Evolutionary conservation across 1,140 invertebrate genomes (phyloP).

Genomic region (Drosophila novamexicana): DNA sequence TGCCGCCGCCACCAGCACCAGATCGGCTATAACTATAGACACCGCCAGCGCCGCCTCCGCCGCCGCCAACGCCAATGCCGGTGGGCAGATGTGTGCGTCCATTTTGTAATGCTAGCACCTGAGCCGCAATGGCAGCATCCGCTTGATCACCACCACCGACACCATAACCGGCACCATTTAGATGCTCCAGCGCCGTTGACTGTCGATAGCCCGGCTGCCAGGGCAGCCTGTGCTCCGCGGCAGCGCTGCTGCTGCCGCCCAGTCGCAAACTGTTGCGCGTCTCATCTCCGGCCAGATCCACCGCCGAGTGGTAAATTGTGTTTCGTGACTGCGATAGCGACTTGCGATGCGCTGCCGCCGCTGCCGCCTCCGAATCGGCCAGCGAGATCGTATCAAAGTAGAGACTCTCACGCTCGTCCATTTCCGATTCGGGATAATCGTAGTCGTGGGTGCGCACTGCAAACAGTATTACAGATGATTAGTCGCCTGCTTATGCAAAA

Average conservation of each 20-base stretch:
- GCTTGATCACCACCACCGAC: slow-evolving; percentile 46
- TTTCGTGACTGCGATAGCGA: slow-evolving; percentile 82
- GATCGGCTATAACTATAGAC: slow-evolving; percentile 2
- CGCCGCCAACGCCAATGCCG: slow-evolving; percentile 47
- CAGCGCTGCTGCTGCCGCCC: slow-evolving; percentile 16
- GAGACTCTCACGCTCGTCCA: slow-evolving; percentile 83
- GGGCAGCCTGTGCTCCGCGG: slow-evolving; percentile 40
- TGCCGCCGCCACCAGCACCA: slow-evolving; percentile 6
- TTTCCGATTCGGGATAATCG: slow-evolving; percentile 82
- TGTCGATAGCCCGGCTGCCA: slow-evolving; percentile 78
- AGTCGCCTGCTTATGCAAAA: slow-evolving; percentile 21
- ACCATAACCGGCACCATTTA: slow-evolving; percentile 34
- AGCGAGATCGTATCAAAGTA: slow-evolving; percentile 83
- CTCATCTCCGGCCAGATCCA: slow-evolving; percentile 75
- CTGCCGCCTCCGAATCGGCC: slow-evolving; percentile 80
- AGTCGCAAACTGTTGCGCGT: slow-evolving; percentile 58
- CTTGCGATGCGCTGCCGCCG: slow-evolving; percentile 77
- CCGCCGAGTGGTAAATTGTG: slow-evolving; percentile 83
- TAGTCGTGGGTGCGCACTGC: slow-evolving; percentile 83
- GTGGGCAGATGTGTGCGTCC: slow-evolving; percentile 70
- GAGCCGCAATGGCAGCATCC: slow-evolving; percentile 72
- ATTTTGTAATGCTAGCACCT: slow-evolving; percentile 71
- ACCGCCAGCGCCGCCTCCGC: slow-evolving; percentile 3
- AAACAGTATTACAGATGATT: slow-evolving; percentile 58
- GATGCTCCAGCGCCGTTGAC: slow-evolving; percentile 74